Percentiles rank a stretch among this genome's conserved stretches.
Conservation (phyloP, 2,113 vertebrate species). For the Grantiella picta region DNA sequence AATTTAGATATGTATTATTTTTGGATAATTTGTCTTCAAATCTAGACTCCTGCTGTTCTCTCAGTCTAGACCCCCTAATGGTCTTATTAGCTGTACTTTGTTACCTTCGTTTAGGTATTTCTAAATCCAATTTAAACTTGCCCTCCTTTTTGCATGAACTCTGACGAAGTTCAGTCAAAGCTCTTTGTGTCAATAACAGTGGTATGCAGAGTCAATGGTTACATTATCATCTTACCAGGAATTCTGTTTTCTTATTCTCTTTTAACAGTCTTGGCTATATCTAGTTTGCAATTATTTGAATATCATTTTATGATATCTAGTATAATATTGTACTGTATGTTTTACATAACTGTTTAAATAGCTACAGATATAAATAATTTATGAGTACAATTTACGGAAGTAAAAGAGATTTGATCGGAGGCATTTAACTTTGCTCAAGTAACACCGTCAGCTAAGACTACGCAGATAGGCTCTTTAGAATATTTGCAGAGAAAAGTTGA, state of each 20-base stretch:
- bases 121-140: constrained; percentile 38
- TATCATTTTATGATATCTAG: not conserved
- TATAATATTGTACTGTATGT: not conserved
- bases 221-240: constrained; percentile 10
- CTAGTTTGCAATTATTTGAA: not conserved
- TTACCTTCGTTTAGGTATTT: not conserved
- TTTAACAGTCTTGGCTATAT: not conserved
- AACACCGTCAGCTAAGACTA: not conserved
- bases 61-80: not conserved
- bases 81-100: not conserved
- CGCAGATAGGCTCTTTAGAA: not conserved
- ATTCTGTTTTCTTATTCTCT: not conserved
- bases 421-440: not conserved
- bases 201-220: not conserved
- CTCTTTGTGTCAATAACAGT: not conserved
- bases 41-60: not conserved
- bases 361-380: not conserved
- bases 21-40: not conserved
- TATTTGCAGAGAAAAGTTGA: not conserved
- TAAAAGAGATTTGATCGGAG: not conserved
- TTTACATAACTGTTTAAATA: not conserved
- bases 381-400: not conserved
- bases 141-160: not conserved
- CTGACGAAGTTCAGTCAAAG: not conserved
- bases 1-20: not conserved